Evolutionary conservation across 2,113 vertebrate species (phyloP), one percentile per base, ranked within the genome.

Genomic region (Atractosteus spatula): DNA sequence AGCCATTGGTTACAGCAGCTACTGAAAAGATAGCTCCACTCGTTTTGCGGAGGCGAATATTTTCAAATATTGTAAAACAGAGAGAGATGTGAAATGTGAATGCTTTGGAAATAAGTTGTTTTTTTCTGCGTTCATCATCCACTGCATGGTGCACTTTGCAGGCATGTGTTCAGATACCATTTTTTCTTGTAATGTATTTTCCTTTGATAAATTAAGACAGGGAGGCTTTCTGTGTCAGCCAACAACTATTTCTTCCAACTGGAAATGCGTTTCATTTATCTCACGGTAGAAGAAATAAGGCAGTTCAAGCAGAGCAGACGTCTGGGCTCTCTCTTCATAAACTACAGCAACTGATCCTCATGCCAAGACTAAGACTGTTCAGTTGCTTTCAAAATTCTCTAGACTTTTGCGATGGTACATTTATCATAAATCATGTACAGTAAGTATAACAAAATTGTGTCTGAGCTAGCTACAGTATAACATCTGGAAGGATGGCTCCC

Each of bases 391-490:
- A 68, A 72, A 77, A 77, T 75, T 77, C 72, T 41, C 65, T 62
- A 70, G 75, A 51, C 42, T 76, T 78, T 75, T 74, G 62, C 69
- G 63, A 81, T 41, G 66, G 74, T 79, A 85, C 83, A 83, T 87
- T 86, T 83, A 80, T 79, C 78, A 85, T 74, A 70, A 85, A 84
- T 83, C 82, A 81, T 78, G 79, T 70, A 74, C 29, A 29, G 29
- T 29, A 29, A 76, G 67, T 11, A 74, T 51, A 51, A 51, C 47
- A 51, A 51, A 51, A 51, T 51, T 10, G 5, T 3, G 47, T 5
- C 10, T 51, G 5, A 51, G 47, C 47, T 51, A 10, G 10, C 47
- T 51, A 10, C 29, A 29, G 29, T 29, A 29, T 51, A 51, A 10
- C 47, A 10, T 51, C 47, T 7, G 47, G 47, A 51, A 51, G 47